Percentiles rank a stretch among this genome's conserved stretches.
Evolutionary conservation across 1,140 invertebrate genomes (phyloP).

Genomic region (Danaus plexippus): DNA sequence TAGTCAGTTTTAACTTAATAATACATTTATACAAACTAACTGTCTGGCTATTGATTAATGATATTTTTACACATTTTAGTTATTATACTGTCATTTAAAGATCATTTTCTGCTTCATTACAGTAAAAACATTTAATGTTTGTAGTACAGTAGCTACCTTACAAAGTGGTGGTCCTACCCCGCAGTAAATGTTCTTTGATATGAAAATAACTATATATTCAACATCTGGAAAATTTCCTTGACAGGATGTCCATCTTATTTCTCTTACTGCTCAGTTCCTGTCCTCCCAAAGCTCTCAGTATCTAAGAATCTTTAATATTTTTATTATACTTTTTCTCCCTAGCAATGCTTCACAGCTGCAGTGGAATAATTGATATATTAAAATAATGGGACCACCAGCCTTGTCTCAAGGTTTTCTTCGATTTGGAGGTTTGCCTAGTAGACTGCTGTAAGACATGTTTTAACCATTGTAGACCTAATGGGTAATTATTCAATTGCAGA

Average conservation of each 20-base stretch:
- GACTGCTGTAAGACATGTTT: constrained; percentile 68
- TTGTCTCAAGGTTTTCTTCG: constrained; percentile 32
- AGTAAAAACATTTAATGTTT: constrained; percentile 1
- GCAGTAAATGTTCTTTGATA: constrained; percentile 11
- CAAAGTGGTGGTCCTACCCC: constrained; percentile 27
- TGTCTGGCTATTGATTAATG: too few species aligned
- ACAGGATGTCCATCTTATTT: constrained; percentile 63
- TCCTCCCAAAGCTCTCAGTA: constrained; percentile 32
- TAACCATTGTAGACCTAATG: constrained; percentile 69
- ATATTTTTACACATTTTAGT: too few species aligned
- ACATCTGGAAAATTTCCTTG: constrained; percentile 65
- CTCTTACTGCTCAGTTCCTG: constrained; percentile 56
- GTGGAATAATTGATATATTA: constrained; percentile 61
- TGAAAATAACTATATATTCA: constrained; percentile 13
- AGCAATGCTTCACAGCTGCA: constrained; percentile 64
- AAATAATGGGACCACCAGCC: constrained; percentile 51
- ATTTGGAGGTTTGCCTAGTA: constrained; percentile 53
- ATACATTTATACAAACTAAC: too few species aligned
- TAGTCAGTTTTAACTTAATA: too few species aligned
- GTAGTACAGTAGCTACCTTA: neutral
- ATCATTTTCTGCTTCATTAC: neutral
- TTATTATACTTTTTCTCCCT: constrained; percentile 61
- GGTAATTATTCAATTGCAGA: constrained; percentile 69
- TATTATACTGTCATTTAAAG: too few species aligned
- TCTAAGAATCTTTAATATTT: constrained; percentile 45